phyloP scores from a whole-genome alignment of 1,140 invertebrate genomes.

The Neuroterus valhalla region DNA sequence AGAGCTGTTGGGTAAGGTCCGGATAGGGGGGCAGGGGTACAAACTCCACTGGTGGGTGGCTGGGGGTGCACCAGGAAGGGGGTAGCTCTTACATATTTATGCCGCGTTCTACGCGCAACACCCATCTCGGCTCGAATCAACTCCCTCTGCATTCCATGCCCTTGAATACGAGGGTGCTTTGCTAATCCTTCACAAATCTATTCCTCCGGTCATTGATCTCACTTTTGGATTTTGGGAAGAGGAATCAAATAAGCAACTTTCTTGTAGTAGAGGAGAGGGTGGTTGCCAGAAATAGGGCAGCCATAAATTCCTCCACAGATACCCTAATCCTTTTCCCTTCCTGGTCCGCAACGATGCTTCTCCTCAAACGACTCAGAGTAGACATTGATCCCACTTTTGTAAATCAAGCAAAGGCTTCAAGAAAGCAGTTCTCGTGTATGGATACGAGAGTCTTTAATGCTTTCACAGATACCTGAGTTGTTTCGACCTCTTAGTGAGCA shows the following conservation, averaged over 20 bases:
- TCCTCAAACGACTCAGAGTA: no score
- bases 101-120: conserved; percentile 65
- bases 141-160: conserved; percentile 45
- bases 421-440: no score
- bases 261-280: no score
- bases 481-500: no score
- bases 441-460: no score
- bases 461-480: no score
- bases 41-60: conserved; percentile 27
- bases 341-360: no score
- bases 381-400: no score
- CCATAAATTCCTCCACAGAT: no score
- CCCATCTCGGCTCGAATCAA: conserved; percentile 50
- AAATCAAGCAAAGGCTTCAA: no score
- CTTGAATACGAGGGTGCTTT: conserved; percentile 52
- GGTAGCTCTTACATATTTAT: conserved; percentile 75
- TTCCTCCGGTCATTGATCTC: conserved; percentile 1
- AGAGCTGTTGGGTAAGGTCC: conserved; percentile 64
- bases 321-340: no score
- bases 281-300: no score
- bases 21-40: conserved; percentile 43
- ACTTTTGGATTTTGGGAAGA: not conserved
- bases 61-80: conserved; percentile 57
- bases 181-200: conserved; percentile 51
- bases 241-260: not conserved